Base-by-base conservation (phyloP, 2,797 vertebrate genomes). In the Diceros bicornis region DNA sequence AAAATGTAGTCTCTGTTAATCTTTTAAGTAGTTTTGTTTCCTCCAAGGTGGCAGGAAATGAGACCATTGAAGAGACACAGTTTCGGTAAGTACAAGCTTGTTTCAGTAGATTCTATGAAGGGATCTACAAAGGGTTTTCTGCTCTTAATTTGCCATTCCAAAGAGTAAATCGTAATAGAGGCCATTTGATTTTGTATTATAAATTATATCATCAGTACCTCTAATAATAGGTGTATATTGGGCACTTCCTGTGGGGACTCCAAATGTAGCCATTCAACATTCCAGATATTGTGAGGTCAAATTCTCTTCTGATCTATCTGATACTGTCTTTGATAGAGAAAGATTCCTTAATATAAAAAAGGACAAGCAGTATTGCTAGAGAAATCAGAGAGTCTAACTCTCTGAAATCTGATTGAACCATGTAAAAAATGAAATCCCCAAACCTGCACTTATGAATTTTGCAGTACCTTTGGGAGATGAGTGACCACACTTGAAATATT, bases 261-360 rank as follows among this genome's bases (percentile, higher is more conserved):
- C 57, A 88, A 68, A 93, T 14, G 41, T 79, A 27, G 57, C 34
- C 21, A 29, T 83, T 93, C 23, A 50, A 16, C 9, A 23, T 57
- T 92, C 50, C 23, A 79, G 17, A 50, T n/a, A 78, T 29, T 94
- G 90, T 94, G 29, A 93, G 68, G 37, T 71, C 55, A 90, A 84
- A 3, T 93, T 89, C 21, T 91, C 64, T 74, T 94, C 23, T 91
- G 34, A 34, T 88, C 55, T 96, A 32, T n/a, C 2, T 89, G 47
- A 16, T 77, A 57, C 4, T 71, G 27, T 66, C 29, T 86, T 94
- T 94, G 52, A 66, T 37, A 64, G 69, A 91, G 34, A 83, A 84
- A 91, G 18, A 44, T 82, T 86, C 55, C 57, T 92, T 77, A 72
- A 83, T 59, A 61, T 66, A 41, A 7, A 32, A 95, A 96, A 86